Evolutionary conservation across 2,888 invertebrate species (phyloP).

Genomic region (Dicyrtoma fusca): DNA sequence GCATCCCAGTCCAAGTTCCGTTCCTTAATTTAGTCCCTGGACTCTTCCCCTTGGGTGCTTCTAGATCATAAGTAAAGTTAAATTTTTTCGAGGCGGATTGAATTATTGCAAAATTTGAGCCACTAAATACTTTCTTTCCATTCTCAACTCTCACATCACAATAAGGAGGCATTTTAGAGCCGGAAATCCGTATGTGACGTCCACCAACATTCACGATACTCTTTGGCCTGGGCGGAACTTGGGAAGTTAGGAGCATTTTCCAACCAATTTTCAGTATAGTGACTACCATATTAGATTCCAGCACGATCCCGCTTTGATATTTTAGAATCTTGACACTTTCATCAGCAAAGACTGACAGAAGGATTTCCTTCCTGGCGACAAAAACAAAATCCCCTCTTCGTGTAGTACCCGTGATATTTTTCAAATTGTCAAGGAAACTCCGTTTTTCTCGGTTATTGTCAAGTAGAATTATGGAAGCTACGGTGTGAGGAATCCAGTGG

Average conservation of each 20-base stretch:
- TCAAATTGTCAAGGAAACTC: neutral
- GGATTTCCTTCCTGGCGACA: neutral
- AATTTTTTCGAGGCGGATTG: slow-evolving; percentile 5
- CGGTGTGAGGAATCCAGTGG: neutral
- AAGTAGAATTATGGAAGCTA: neutral
- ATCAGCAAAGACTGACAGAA: neutral
- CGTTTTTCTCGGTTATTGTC: neutral
- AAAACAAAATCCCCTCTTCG: slow-evolving; percentile 2
- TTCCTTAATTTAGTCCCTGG: slow-evolving; percentile 30
- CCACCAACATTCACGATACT: neutral
- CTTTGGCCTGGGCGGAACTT: neutral
- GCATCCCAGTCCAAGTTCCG: slow-evolving; percentile 37
- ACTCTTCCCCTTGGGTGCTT: slow-evolving; percentile 17
- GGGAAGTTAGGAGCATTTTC: neutral
- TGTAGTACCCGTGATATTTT: neutral
- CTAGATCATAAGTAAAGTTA: slow-evolving; percentile 25
- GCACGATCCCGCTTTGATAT: neutral
- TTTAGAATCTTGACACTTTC: neutral
- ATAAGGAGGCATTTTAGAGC: slow-evolving; percentile 35
- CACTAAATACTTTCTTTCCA: slow-evolving; percentile 26
- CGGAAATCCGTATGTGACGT: slow-evolving; percentile 24
- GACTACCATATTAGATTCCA: neutral
- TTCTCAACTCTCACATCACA: slow-evolving; percentile 26
- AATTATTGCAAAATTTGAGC: slow-evolving; percentile 24
- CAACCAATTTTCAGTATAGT: neutral